Percentiles rank a stretch among this genome's conserved stretches.
These are phyloP conservation scores for Saccostrea cuccullata DNA, from an alignment of 1,140 invertebrate species.

Conservation along the genomic window DNA sequence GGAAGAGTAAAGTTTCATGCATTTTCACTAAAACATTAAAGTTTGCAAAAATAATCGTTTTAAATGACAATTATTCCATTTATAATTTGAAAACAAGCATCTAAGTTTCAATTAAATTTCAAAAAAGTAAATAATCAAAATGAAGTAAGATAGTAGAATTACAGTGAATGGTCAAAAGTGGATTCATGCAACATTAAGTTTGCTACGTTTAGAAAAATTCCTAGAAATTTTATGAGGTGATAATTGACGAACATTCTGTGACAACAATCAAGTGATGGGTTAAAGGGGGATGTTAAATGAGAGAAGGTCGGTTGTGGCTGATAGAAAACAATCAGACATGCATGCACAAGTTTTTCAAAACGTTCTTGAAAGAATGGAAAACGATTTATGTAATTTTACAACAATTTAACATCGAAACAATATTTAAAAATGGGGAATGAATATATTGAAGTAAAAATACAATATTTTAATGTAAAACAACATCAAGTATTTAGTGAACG, in stretches of 20 bases:
- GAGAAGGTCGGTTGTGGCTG: neutral
- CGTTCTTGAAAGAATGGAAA: no score
- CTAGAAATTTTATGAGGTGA: neutral
- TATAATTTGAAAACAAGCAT: no score
- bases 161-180: constrained; percentile 28
- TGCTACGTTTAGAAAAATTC: no score
- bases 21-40: neutral
- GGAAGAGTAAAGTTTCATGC: neutral
- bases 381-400: no score
- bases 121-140: neutral
- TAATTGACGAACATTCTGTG: neutral
- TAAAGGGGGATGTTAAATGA: neutral
- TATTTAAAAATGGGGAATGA: no score
- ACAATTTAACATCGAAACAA: no score
- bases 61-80: neutral
- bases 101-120: no score
- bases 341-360: no score
- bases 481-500: neutral
- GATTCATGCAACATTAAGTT: neutral
- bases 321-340: no score
- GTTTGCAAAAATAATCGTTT: neutral
- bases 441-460: no score
- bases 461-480: neutral
- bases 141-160: neutral
- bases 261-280: no score